Evolutionary conservation across 2,888 invertebrate genomes (phyloP).

Genomic region (Sesia bembeciformis): DNA sequence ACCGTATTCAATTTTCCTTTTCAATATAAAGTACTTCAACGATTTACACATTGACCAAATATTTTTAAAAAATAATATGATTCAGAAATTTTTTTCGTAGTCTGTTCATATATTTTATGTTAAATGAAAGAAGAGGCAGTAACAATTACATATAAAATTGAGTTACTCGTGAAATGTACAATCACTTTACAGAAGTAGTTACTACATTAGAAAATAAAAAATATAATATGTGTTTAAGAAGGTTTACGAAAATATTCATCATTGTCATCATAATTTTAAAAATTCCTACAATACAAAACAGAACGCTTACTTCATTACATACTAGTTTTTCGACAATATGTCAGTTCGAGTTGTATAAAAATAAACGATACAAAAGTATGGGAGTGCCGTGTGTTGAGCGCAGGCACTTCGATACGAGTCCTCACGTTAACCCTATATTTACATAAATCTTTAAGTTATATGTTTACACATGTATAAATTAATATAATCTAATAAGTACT

Average conservation of each 20-base stretch:
- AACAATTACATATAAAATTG: too few relatives aligned
- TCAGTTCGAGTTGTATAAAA: constrained; percentile 67
- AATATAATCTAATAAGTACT: constrained; percentile 73
- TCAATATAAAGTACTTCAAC: too few relatives aligned
- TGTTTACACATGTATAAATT: constrained; percentile 59
- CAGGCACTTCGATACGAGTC: constrained; percentile 12
- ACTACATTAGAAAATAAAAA: too few relatives aligned
- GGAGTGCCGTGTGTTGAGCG: constrained; percentile 23
- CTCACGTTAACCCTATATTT: constrained; percentile 51
- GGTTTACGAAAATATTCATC: background rate
- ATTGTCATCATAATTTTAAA: background rate
- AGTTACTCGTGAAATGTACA: too few relatives aligned
- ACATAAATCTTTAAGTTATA: constrained; percentile 55
- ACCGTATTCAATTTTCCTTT: background rate
- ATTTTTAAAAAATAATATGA: too few relatives aligned
- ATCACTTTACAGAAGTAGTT: too few relatives aligned
- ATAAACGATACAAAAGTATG: constrained; percentile 53
- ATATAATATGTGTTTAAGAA: background rate
- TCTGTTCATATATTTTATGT: too few relatives aligned
- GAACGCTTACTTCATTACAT: constrained; percentile 36
- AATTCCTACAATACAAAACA: constrained; percentile 13
- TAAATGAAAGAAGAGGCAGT: too few relatives aligned
- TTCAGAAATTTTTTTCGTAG: too few relatives aligned
- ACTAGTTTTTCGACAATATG: constrained; percentile 65
- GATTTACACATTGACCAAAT: too few relatives aligned